Conservation (phyloP, 1,140 invertebrate genomes). For the Adoxophyes honmai region DNA sequence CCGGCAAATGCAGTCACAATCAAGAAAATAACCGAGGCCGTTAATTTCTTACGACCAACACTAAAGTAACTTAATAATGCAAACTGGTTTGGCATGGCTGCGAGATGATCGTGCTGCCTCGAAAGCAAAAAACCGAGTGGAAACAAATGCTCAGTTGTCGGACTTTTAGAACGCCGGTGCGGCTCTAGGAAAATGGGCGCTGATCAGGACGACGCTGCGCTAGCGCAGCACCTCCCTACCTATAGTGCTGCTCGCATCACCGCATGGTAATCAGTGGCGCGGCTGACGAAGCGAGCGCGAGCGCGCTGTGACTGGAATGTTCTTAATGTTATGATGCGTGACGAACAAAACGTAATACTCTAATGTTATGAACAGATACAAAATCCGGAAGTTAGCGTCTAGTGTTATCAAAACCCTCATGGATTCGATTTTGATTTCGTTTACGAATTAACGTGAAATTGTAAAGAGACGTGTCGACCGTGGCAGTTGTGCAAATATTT, state of each 20-base stretch:
- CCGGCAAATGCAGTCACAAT: conserved; percentile 2
- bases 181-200: conserved; percentile 24
- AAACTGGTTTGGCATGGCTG: conserved; percentile 17
- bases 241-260: not conserved
- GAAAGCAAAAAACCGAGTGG: conserved; percentile 43
- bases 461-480: too few relatives aligned
- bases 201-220: not conserved
- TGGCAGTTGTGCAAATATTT: too few relatives aligned
- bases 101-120: conserved; percentile 22
- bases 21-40: conserved; percentile 1
- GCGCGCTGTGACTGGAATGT: too few relatives aligned
- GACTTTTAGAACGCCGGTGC: conserved; percentile 30
- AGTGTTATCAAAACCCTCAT: too few relatives aligned
- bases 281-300: too few relatives aligned
- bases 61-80: conserved; percentile 1
- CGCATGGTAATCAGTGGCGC: not conserved
- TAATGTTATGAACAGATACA: too few relatives aligned
- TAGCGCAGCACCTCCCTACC: too few relatives aligned
- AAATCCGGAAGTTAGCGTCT: too few relatives aligned
- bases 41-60: not conserved
- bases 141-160: conserved; percentile 24
- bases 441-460: too few relatives aligned
- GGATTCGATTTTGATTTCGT: too few relatives aligned
- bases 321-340: too few relatives aligned
- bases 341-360: too few relatives aligned